These are phyloP conservation scores for Trichonephila clavata DNA, from an alignment of 1,140 invertebrate genomes.

Conservation along the genomic window DNA sequence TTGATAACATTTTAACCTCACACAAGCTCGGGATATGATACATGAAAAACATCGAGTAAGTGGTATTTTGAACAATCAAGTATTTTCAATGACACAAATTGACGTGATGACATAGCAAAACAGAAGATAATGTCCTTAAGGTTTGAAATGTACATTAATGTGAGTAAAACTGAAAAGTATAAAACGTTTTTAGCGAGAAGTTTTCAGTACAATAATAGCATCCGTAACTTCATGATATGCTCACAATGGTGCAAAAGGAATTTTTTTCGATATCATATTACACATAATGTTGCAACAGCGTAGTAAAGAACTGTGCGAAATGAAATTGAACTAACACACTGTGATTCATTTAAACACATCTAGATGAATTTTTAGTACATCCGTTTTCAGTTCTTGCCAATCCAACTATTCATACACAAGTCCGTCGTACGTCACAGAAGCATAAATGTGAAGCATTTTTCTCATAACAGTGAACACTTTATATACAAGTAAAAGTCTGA, in stretches of 20 bases:
- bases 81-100: not conserved
- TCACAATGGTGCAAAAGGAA: not conserved
- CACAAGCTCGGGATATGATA: conserved; percentile 19
- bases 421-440: not conserved
- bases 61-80: not conserved
- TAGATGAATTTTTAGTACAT: not conserved
- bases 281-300: not conserved
- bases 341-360: not conserved
- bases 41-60: not conserved
- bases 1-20: not conserved
- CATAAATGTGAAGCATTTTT: not conserved
- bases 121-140: not conserved
- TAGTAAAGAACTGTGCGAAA: not conserved
- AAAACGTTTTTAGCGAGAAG: not conserved
- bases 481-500: conserved; percentile 42
- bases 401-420: not conserved
- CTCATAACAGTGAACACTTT: not conserved
- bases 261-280: not conserved
- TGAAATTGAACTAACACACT: not conserved
- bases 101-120: not conserved
- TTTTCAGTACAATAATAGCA: not conserved
- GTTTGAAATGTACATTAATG: not conserved
- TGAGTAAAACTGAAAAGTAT: not conserved
- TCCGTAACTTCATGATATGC: not conserved
- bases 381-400: not conserved